These are phyloP conservation scores for Anomalospiza imberbis DNA, from an alignment of 2,797 vertebrate genomes.

Conservation along the genomic window DNA sequence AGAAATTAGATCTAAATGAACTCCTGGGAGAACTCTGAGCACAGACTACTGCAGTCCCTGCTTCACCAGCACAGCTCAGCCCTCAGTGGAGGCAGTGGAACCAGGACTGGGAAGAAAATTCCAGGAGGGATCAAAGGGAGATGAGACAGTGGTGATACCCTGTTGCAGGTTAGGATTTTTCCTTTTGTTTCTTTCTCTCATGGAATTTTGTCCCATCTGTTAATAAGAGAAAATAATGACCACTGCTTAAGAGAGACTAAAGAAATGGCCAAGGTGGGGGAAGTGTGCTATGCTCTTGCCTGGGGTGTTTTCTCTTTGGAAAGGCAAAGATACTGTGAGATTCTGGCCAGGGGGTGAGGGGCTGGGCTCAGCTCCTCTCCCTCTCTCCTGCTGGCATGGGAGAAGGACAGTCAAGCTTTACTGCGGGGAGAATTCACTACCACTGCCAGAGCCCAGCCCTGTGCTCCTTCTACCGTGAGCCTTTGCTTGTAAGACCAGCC, in stretches of 20 bases:
- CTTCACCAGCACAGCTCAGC: neutral
- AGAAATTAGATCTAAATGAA: neutral
- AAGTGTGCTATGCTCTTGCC: neutral
- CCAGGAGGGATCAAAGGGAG: neutral
- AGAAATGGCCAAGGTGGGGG: neutral
- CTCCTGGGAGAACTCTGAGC: neutral
- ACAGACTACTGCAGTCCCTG: neutral
- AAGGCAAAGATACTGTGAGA: neutral
- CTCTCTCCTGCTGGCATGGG: rapidly evolving
- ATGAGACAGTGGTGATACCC: rapidly evolving
- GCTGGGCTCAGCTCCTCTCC: neutral
- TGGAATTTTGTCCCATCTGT: neutral
- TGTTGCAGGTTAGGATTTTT: neutral
- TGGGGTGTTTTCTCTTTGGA: neutral
- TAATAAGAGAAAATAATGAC: neutral
- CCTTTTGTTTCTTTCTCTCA: neutral
- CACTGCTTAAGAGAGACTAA: neutral
- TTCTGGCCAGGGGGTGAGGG: neutral
- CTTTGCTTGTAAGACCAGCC: neutral
- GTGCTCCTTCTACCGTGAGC: neutral
- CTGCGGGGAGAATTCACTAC: neutral
- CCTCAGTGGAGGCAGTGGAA: neutral
- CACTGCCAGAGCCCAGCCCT: neutral
- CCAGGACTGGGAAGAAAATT: rapidly evolving
- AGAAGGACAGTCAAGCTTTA: neutral